phyloP scores from a whole-genome alignment of 2,113 vertebrate species.

The Notarius lentiginosus region DNA sequence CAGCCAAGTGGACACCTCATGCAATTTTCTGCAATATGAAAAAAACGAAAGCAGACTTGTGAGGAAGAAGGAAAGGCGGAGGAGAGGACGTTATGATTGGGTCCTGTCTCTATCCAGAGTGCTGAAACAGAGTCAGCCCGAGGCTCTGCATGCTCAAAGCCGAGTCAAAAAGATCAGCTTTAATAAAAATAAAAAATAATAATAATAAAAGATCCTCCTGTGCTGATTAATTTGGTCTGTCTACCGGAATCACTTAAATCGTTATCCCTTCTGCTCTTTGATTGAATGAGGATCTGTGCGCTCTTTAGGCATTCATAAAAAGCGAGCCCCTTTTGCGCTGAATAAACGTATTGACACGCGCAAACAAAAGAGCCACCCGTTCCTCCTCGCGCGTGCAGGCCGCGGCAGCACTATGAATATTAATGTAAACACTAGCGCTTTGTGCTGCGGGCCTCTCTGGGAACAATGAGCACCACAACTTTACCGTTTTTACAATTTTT shows the following conservation, averaged over 20 bases:
- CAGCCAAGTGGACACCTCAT: not conserved
- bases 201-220: not conserved
- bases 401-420: slow-evolving; percentile 82
- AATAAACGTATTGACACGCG: slow-evolving; percentile 81
- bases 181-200: not conserved
- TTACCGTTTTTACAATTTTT: not conserved
- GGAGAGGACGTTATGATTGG: not conserved
- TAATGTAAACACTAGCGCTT: slow-evolving; percentile 83
- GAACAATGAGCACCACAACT: slow-evolving; percentile 76
- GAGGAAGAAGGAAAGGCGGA: not conserved
- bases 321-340: slow-evolving; percentile 72
- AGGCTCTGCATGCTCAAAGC: not conserved
- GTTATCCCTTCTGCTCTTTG: slow-evolving; percentile 49
- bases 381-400: slow-evolving; percentile 75
- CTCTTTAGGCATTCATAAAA: slow-evolving; percentile 72
- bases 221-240: not conserved
- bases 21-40: not conserved
- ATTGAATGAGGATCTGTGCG: slow-evolving; percentile 61
- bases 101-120: slow-evolving; percentile 75
- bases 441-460: slow-evolving; percentile 75
- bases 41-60: not conserved
- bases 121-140: slow-evolving; percentile 63
- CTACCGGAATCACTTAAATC: slow-evolving; percentile 38
- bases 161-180: not conserved
- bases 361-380: slow-evolving; percentile 85